Evolutionary conservation across 2,888 invertebrate genomes (phyloP), one percentile per base, ranked within the genome.

Genomic region (Parnassius mnemosyne): DNA sequence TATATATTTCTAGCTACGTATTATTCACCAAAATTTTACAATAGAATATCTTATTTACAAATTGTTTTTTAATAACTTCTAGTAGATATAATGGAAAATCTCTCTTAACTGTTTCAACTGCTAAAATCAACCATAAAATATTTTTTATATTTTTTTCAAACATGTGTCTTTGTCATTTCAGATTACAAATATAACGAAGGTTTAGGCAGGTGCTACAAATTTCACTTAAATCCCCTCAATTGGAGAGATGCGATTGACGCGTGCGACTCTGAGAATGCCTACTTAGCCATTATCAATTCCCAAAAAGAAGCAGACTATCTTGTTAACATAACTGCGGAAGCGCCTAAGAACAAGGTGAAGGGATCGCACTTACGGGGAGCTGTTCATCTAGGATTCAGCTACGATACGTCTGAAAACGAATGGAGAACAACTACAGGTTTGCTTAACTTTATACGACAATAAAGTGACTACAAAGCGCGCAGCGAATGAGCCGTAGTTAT

Each of bases 141-240:
- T n/a, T 25, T 25, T 25, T 25, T 25, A 34, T 34, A 34, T 34
- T 7, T 34, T 34, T 34, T 34, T 34, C 5, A 3, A 34, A 7
- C 5, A 34, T 7, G 7, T 34, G 3, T 7, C 34, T 34, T 5
- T 34, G 34, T 34, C 7, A 50, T 76, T 78, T 41, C 75, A 88
- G 87, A 72, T 63, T 89, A 89, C 67, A 64, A 66, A 52, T 84
- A 72, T 67, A 74, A 78, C 53, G 70, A 71, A 9, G 62, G 60
- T 1, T 57, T 74, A 3, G 80, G 79, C 2, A 78, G 75, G 67
- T 89, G 86, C 68, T 88, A 87, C 72, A 88, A 87, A 65, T 80
- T 86, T 62, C 87, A 88, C 62, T 62, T 78, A 16, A 70, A 67
- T 0, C 84, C 85, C 0, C 71, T 68, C 65, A 84, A 73, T 53